phyloP scores from a whole-genome alignment of 2,113 vertebrate species.

The Cyprinodon brontotheroides region DNA sequence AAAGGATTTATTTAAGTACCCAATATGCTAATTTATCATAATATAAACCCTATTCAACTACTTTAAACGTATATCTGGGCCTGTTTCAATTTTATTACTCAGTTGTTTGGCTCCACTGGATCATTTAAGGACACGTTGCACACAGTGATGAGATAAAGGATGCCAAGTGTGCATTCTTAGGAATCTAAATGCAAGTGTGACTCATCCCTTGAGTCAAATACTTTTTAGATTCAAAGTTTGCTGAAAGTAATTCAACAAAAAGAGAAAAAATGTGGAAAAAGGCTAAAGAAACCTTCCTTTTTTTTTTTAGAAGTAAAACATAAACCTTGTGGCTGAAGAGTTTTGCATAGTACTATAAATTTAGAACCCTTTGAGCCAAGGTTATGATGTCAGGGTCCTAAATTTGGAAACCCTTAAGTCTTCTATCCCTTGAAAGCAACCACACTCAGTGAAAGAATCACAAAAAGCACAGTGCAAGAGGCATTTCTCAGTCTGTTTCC shows the following conservation, averaged over 20 bases:
- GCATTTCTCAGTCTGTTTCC: constrained; percentile 25
- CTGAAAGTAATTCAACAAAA: no score
- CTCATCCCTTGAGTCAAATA: background rate
- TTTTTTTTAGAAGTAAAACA: background rate
- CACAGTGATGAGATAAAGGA: background rate
- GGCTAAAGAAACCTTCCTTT: background rate
- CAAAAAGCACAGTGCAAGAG: constrained; percentile 7
- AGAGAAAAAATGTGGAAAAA: background rate
- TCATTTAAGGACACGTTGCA: background rate
- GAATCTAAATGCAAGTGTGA: background rate
- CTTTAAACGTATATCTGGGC: background rate
- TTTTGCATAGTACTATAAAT: background rate
- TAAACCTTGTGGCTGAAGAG: background rate
- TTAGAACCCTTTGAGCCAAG: constrained; percentile 5
- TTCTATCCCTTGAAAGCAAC: constrained; percentile 45
- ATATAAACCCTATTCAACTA: background rate
- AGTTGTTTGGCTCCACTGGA: background rate
- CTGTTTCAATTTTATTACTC: background rate
- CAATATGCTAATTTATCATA: no score
- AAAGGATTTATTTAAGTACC: no score
- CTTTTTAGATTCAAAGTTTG: no score
- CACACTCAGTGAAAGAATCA: constrained; percentile 22
- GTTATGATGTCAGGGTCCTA: constrained; percentile 32
- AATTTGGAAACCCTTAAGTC: constrained; percentile 42
- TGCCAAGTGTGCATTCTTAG: background rate